These are phyloP conservation scores for Odobenus rosmarus DNA, from an alignment of 2,113 vertebrate genomes.

Conservation along the genomic window DNA sequence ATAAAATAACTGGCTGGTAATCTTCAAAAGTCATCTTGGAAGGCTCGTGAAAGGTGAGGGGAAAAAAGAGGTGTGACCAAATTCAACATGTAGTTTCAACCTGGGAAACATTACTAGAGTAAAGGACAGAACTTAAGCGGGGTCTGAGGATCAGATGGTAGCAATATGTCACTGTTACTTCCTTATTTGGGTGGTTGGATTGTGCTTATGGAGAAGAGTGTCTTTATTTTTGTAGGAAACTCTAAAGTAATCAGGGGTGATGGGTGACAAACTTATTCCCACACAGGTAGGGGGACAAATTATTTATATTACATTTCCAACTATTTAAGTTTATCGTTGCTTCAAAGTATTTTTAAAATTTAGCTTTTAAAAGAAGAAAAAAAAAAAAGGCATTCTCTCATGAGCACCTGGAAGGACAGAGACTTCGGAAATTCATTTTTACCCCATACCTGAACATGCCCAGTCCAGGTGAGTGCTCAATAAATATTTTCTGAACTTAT, in stretches of 20 bases:
- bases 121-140: not conserved
- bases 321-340: not conserved
- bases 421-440: not conserved
- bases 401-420: not conserved
- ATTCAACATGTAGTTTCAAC: not conserved
- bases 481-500: slow-evolving; percentile 20
- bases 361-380: not conserved
- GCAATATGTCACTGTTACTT: not conserved
- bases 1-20: not conserved
- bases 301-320: not conserved
- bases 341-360: slow-evolving; percentile 1
- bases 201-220: not conserved
- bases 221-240: not conserved
- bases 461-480: not conserved
- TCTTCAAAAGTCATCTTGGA: not conserved
- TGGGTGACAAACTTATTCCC: not conserved
- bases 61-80: not conserved
- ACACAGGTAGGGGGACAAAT: not conserved
- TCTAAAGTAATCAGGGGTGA: not conserved
- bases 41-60: not conserved
- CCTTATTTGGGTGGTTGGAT: not conserved
- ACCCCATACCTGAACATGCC: not conserved
- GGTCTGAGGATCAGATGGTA: not conserved
- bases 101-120: not conserved
- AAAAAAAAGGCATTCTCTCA: not conserved